A percentile compares a stretch with the other conserved stretches of the same genome.
Conservation (phyloP, 2,888 invertebrate species). For the Acronicta psi region DNA sequence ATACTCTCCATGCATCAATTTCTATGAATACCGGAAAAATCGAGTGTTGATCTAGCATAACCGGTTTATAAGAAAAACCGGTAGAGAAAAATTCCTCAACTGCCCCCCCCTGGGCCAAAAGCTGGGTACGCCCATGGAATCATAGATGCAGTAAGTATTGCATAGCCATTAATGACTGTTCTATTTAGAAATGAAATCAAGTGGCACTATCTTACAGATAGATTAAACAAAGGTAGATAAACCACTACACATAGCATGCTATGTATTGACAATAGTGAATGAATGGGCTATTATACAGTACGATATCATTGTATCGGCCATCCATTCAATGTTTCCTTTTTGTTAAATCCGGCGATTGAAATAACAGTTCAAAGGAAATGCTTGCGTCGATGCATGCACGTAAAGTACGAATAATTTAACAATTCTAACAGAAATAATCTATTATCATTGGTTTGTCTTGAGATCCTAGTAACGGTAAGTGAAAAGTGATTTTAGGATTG, state of each 20-base stretch:
- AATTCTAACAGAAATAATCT: not conserved
- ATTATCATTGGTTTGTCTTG: too few relatives aligned
- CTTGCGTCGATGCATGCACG: slow-evolving; percentile 7
- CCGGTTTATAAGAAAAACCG: too few relatives aligned
- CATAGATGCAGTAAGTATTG: too few relatives aligned
- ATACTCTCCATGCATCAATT: too few relatives aligned
- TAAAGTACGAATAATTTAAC: not conserved
- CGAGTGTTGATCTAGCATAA: too few relatives aligned
- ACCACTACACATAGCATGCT: slow-evolving; percentile 8
- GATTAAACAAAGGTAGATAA: slow-evolving; percentile 23
- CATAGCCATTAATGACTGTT: not conserved
- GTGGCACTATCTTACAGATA: not conserved
- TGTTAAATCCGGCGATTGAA: slow-evolving; percentile 44
- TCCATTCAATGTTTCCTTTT: slow-evolving; percentile 40
- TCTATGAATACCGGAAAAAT: too few relatives aligned
- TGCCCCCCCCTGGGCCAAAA: too few relatives aligned
- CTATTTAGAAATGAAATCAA: not conserved
- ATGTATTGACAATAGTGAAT: slow-evolving; percentile 43
- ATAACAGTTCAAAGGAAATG: slow-evolving; percentile 9
- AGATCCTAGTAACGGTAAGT: not conserved
- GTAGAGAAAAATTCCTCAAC: too few relatives aligned
- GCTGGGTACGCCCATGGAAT: too few relatives aligned
- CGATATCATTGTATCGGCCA: slow-evolving; percentile 18
- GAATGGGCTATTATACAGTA: slow-evolving; percentile 43
- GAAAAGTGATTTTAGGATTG: not conserved